Conservation (phyloP, 2,113 vertebrate genomes). For the Hirundichthys speculiger region DNA sequence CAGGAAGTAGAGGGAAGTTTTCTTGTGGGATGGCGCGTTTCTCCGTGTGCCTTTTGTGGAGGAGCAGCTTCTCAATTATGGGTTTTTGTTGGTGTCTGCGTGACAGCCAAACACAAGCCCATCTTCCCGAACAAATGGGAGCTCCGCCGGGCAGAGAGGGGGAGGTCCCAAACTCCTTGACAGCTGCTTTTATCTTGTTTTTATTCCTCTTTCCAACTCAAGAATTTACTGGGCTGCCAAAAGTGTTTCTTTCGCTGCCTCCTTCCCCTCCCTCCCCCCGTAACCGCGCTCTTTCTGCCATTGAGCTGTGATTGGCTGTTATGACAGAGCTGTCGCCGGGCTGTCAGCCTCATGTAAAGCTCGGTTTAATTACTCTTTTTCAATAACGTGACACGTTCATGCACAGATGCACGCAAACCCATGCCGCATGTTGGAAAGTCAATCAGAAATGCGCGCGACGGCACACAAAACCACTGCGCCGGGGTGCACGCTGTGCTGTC, state of each 20-base stretch:
- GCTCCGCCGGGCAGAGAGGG: slow-evolving; percentile 35
- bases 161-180: slow-evolving; percentile 51
- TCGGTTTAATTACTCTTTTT: slow-evolving; percentile 83
- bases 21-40: no score
- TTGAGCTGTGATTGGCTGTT: slow-evolving; percentile 70
- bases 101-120: slow-evolving; percentile 62
- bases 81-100: slow-evolving; percentile 42
- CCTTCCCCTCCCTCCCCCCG: slow-evolving; percentile 36
- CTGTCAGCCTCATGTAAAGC: slow-evolving; percentile 73
- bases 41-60: slow-evolving; percentile 33
- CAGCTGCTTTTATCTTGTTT: slow-evolving; percentile 76
- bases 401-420: slow-evolving; percentile 59
- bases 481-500: slow-evolving; percentile 22
- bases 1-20: no score
- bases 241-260: slow-evolving; percentile 57
- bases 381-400: slow-evolving; percentile 62
- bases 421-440: slow-evolving; percentile 38
- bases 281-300: slow-evolving; percentile 37
- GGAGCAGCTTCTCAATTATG: slow-evolving; percentile 47
- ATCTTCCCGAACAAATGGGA: slow-evolving; percentile 61
- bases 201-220: slow-evolving; percentile 71
- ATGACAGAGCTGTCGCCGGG: slow-evolving; percentile 68
- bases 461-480: slow-evolving; percentile 29
- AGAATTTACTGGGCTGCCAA: slow-evolving; percentile 64
- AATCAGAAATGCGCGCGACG: slow-evolving; percentile 19